Conservation (phyloP, 2,113 vertebrate genomes). For the Phaethornis superciliosus region DNA sequence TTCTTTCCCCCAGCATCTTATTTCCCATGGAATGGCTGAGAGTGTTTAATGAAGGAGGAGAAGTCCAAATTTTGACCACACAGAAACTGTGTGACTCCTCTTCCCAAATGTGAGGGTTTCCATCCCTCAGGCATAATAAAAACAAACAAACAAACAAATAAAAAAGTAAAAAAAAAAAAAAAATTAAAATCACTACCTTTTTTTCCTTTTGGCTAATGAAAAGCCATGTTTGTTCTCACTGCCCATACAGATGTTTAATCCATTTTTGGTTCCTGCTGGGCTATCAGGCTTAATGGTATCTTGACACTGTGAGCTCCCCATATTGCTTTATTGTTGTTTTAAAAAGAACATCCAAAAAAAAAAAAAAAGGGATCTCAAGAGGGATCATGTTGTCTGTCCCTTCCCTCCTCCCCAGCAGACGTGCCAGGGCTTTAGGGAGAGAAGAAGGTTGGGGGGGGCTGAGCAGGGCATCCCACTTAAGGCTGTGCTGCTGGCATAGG, state of each 20-base stretch:
- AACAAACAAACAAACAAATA: not conserved
- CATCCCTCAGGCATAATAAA: not conserved
- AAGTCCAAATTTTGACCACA: not conserved
- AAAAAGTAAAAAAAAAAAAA: no score
- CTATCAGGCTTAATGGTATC: not conserved
- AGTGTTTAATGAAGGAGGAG: not conserved
- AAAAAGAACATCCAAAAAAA: not conserved
- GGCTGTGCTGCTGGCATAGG: rapidly evolving
- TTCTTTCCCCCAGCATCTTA: not conserved
- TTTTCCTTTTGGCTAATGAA: not conserved
- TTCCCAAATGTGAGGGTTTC: not conserved
- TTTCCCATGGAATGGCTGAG: not conserved
- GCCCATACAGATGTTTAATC: not conserved
- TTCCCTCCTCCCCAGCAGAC: not conserved
- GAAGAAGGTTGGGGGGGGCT: not conserved
- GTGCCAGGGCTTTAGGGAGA: not conserved
- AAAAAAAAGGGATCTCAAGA: not conserved
- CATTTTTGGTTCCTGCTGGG: not conserved
- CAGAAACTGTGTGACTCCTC: not conserved
- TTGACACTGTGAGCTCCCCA: not conserved
- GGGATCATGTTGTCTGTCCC: not conserved
- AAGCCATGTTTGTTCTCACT: not conserved
- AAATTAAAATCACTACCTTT: no score
- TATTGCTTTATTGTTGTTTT: not conserved
- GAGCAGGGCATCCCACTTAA: not conserved